phyloP scores from a whole-genome alignment of 2,113 vertebrate genomes.

The Forbesichthys papilliferus region DNA sequence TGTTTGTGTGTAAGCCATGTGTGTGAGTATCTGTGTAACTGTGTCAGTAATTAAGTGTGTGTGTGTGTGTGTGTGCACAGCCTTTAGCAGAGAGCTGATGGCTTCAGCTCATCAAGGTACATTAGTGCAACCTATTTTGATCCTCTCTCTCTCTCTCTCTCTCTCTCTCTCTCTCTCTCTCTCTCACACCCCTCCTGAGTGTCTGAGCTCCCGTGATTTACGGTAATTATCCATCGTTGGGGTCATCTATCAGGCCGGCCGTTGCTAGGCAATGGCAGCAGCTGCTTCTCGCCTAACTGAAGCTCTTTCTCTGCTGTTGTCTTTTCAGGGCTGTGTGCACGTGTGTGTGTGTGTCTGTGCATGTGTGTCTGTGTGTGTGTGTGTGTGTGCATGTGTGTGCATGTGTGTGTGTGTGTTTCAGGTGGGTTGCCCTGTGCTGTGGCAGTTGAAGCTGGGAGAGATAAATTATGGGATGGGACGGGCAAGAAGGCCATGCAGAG shows the following conservation, averaged over 20 bases:
- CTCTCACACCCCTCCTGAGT: slow-evolving; percentile 33
- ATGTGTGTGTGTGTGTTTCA: slow-evolving; percentile 51
- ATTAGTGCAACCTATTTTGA: slow-evolving; percentile 73
- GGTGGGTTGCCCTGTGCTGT: slow-evolving; percentile 60
- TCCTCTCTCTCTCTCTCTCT: background rate
- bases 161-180: no score
- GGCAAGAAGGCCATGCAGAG: no score
- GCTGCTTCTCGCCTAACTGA: slow-evolving; percentile 93
- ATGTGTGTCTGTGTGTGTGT: slow-evolving; percentile 71
- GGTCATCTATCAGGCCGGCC: slow-evolving; percentile 92
- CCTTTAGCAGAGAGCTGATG: slow-evolving; percentile 45
- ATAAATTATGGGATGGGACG: slow-evolving; percentile 37
- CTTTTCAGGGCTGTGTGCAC: slow-evolving; percentile 82
- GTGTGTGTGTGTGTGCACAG: slow-evolving; percentile 4
- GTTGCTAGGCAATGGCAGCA: slow-evolving; percentile 97
- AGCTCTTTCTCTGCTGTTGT: slow-evolving; percentile 81
- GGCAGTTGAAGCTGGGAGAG: slow-evolving; percentile 37
- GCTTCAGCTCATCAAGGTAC: slow-evolving; percentile 81
- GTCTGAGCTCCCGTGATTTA: slow-evolving; percentile 88
- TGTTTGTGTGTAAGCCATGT: background rate
- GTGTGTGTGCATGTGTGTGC: slow-evolving; percentile 17
- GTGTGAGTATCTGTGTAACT: background rate
- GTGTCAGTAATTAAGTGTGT: background rate
- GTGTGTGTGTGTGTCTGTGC: slow-evolving; percentile 61
- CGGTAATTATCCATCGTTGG: slow-evolving; percentile 97